A percentile compares a stretch with the other conserved stretches of the same genome.
Evolutionary conservation across 2,797 vertebrate species (phyloP).

Genomic region (Eutrigla gurnardus): DNA sequence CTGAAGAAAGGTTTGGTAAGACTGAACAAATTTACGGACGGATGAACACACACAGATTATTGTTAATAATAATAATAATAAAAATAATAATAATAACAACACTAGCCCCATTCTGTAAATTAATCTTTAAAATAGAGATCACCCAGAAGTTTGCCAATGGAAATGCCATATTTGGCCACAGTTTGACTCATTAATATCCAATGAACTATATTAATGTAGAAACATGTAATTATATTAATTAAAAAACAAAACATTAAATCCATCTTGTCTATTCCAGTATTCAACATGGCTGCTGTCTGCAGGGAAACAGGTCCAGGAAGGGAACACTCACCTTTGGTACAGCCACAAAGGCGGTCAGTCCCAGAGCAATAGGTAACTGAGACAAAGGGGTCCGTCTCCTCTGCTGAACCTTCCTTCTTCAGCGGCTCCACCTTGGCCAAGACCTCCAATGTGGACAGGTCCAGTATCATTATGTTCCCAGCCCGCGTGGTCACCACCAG

Average conservation of each 20-base stretch:
- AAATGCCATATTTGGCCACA: neutral
- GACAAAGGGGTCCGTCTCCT: constrained; percentile 95
- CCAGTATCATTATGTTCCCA: constrained; percentile 97
- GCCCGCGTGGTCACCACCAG: constrained; percentile 97
- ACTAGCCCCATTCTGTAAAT: too few species aligned
- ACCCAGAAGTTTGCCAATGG: too few species aligned
- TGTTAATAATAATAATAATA: too few species aligned
- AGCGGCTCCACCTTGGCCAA: constrained; percentile 97
- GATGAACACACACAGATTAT: too few species aligned
- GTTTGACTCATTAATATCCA: neutral
- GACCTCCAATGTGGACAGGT: constrained; percentile 96
- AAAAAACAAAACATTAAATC: neutral
- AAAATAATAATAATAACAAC: too few species aligned
- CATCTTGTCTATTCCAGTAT: neutral
- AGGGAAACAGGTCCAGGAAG: neutral
- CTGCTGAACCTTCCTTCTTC: constrained; percentile 90
- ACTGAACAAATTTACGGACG: too few species aligned
- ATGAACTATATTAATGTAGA: too few species aligned
- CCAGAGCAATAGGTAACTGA: constrained; percentile 99
- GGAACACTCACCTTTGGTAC: constrained; percentile 93
- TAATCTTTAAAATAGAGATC: too few species aligned
- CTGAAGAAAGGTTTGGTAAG: too few species aligned
- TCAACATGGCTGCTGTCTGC: neutral
- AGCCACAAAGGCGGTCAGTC: constrained; percentile 98
- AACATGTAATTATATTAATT: too few species aligned